Conservation (phyloP, 2,113 vertebrate genomes). For the Numenius arquata region DNA sequence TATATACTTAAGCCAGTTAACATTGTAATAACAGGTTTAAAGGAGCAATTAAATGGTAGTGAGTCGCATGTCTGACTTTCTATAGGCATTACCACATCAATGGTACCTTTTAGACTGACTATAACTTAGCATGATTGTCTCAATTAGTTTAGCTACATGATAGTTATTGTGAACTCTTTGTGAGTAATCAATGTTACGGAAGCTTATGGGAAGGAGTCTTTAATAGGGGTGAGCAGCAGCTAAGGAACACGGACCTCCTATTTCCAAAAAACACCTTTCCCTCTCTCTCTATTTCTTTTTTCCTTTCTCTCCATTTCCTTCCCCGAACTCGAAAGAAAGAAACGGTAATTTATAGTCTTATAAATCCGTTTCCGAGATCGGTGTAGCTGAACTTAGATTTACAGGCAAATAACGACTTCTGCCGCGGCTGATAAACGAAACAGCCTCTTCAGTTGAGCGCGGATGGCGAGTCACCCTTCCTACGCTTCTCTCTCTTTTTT, state of each 20-base stretch:
- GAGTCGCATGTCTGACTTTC: conserved; percentile 60
- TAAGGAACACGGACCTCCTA: background rate
- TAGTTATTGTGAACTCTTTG: conserved; percentile 46
- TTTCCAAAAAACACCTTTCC: background rate
- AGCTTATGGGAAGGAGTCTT: conserved; percentile 31
- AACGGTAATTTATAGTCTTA: conserved; percentile 4
- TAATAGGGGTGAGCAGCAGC: background rate
- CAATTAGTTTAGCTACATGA: conserved; percentile 57
- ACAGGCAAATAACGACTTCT: background rate
- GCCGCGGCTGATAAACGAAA: background rate
- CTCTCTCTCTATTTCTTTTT: background rate
- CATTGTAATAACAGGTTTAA: conserved; percentile 60
- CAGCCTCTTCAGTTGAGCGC: background rate
- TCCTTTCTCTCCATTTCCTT: background rate
- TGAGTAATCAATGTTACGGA: conserved; percentile 68
- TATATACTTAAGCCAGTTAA: conserved; percentile 65
- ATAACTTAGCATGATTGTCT: conserved; percentile 62
- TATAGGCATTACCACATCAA: conserved; percentile 64
- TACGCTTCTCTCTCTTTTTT: background rate
- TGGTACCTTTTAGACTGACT: conserved; percentile 65
- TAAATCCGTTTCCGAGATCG: conserved; percentile 19
- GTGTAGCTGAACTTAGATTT: background rate
- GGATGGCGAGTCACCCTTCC: background rate
- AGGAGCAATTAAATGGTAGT: conserved; percentile 59
- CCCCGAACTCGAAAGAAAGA: background rate